A percentile compares a stretch with the other conserved stretches of the same genome.
Conservation (phyloP, 2,888 invertebrate genomes). For the Mimas tiliae region DNA sequence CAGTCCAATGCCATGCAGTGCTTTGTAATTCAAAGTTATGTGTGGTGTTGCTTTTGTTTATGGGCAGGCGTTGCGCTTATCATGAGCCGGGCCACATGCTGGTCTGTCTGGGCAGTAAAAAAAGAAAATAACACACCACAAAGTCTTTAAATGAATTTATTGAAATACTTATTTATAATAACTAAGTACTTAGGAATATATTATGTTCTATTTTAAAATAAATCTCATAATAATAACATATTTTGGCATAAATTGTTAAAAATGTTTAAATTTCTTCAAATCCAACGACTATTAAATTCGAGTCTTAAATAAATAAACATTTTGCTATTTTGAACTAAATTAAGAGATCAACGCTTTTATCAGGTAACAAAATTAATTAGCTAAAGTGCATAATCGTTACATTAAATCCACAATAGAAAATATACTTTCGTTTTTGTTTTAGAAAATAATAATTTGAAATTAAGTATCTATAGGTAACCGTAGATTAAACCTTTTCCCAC, state of each 20-base stretch:
- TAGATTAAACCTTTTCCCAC: slow-evolving; percentile 54
- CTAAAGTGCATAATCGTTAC: slow-evolving; percentile 25
- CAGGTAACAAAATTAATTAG: slow-evolving; percentile 69
- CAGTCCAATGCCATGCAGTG: too few species aligned
- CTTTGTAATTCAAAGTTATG: too few species aligned
- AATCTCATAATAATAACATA: slow-evolving; percentile 76
- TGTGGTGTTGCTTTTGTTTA: too few species aligned
- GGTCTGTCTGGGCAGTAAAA: too few species aligned
- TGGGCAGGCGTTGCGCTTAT: too few species aligned
- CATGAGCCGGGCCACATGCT: too few species aligned
- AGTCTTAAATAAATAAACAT: slow-evolving; percentile 63
- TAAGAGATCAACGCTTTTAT: slow-evolving; percentile 81
- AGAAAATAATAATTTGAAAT: slow-evolving; percentile 38
- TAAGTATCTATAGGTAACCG: slow-evolving; percentile 46
- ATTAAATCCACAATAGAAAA: slow-evolving; percentile 20
- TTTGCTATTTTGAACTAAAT: slow-evolving; percentile 69
- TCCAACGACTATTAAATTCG: slow-evolving; percentile 59
- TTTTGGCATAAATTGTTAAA: slow-evolving; percentile 61
- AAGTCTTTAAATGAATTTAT: slow-evolving; percentile 46
- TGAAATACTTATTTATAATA: slow-evolving; percentile 55
- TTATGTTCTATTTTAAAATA: slow-evolving; percentile 55
- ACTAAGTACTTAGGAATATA: slow-evolving; percentile 62
- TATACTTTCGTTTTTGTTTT: slow-evolving; percentile 39
- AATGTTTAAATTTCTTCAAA: slow-evolving; percentile 49
- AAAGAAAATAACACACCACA: slow-evolving; percentile 29